Conservation (phyloP, 2,113 vertebrate genomes). For the Otocyon megalotis region DNA sequence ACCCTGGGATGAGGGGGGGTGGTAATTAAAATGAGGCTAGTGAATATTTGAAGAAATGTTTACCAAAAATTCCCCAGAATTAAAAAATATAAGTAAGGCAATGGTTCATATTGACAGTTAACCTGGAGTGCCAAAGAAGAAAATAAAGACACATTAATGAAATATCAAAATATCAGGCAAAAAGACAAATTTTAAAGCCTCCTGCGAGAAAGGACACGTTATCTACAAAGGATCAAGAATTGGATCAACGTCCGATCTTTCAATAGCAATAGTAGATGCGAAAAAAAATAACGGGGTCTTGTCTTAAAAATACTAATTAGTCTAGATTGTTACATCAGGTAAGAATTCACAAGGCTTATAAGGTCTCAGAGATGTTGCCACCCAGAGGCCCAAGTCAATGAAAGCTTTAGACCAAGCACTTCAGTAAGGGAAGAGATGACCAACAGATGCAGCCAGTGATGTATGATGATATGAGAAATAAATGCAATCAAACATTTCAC, state of each 20-base stretch:
- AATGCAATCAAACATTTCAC: neutral
- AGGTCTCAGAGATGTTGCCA: neutral
- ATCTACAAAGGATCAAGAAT: neutral
- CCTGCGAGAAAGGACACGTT: neutral
- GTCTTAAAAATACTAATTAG: neutral
- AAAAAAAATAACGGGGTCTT: neutral
- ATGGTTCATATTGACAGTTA: neutral
- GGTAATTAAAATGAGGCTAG: neutral
- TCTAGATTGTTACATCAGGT: neutral
- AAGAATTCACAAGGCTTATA: neutral
- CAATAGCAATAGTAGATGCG: neutral
- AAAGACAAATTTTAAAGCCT: neutral
- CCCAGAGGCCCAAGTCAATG: neutral
- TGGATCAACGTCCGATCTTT: neutral
- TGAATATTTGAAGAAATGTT: neutral
- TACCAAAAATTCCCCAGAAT: neutral
- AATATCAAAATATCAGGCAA: neutral
- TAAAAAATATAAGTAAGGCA: neutral
- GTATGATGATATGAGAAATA: neutral
- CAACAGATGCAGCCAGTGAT: neutral
- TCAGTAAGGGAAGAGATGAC: neutral
- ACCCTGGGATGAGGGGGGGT: rapidly evolving
- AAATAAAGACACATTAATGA: neutral
- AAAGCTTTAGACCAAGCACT: neutral
- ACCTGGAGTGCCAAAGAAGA: neutral